These are phyloP conservation scores for Pachypeltis micranthus DNA, from an alignment of 1,140 invertebrate genomes.

Conservation along the genomic window DNA sequence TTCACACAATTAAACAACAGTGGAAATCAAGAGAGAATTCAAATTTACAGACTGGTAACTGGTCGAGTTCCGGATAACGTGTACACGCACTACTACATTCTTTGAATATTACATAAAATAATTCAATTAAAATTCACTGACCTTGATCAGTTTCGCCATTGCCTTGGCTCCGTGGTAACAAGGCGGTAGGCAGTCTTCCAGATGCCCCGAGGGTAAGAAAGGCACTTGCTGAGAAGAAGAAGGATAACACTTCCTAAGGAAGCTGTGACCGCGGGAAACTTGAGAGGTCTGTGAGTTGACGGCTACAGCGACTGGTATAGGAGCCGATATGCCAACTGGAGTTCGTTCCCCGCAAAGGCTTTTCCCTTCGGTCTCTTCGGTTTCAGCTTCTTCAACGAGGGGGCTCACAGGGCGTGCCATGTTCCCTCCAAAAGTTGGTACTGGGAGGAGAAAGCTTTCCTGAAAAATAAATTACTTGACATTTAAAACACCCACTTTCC, in stretches of 20 bases:
- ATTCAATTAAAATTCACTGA: slow-evolving; percentile 28
- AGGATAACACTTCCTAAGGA: slow-evolving; percentile 33
- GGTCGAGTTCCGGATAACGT: too few relatives aligned
- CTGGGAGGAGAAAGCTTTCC: slow-evolving; percentile 33
- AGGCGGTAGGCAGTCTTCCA: slow-evolving; percentile 42
- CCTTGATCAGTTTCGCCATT: slow-evolving; percentile 45
- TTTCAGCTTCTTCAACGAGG: slow-evolving; percentile 31
- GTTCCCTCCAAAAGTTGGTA: slow-evolving; percentile 33
- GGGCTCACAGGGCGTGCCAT: slow-evolving; percentile 33
- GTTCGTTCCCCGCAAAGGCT: slow-evolving; percentile 29
- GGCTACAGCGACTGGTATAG: slow-evolving; percentile 34
- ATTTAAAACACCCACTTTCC: too few relatives aligned
- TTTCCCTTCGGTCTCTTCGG: slow-evolving; percentile 30
- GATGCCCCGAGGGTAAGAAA: slow-evolving; percentile 31
- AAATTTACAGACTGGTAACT: too few relatives aligned
- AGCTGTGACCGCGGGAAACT: slow-evolving; percentile 21
- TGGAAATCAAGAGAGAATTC: too few relatives aligned
- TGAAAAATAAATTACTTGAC: slow-evolving; percentile 24
- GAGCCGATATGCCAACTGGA: slow-evolving; percentile 32
- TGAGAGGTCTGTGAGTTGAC: slow-evolving; percentile 17
- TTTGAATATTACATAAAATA: not conserved
- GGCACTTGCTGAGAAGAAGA: slow-evolving; percentile 28
- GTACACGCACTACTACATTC: not conserved
- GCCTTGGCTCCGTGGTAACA: slow-evolving; percentile 43
- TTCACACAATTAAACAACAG: too few relatives aligned